phyloP scores from a whole-genome alignment of 2,888 invertebrate species.

The Tethea ocularis region DNA sequence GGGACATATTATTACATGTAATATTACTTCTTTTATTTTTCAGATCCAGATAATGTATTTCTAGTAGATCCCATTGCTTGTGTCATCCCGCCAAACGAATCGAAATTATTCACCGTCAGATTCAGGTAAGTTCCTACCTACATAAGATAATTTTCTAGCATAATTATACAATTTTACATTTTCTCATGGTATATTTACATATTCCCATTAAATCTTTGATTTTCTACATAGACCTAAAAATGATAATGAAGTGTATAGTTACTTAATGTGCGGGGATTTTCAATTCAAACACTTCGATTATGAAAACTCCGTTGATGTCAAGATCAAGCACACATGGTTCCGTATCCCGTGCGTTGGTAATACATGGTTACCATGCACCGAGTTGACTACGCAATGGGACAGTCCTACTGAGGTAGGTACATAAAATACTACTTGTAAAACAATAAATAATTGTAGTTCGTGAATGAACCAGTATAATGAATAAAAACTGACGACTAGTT shows the following conservation, averaged over 20 bases:
- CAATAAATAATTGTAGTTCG: not conserved
- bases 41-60: constrained; percentile 74
- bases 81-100: constrained; percentile 69
- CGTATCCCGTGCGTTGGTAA: constrained; percentile 75
- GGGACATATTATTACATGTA: too few species aligned
- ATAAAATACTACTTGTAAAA: not conserved
- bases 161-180: not conserved
- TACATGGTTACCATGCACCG: constrained; percentile 70
- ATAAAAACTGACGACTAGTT: too few species aligned
- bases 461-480: too few species aligned
- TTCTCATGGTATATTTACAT: not conserved
- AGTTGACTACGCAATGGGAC: constrained; percentile 68
- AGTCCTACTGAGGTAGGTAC: constrained; percentile 65
- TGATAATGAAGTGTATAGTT: constrained; percentile 66
- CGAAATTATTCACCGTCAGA: constrained; percentile 70
- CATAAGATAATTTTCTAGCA: too few species aligned
- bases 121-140: constrained; percentile 56
- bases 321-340: constrained; percentile 69
- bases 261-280: constrained; percentile 70
- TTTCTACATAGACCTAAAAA: constrained; percentile 61
- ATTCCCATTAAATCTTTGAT: constrained; percentile 8
- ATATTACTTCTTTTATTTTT: constrained; percentile 31
- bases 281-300: constrained; percentile 53
- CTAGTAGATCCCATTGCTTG: constrained; percentile 67
- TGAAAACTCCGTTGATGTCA: constrained; percentile 29